Conservation (phyloP, 2,797 vertebrate genomes). For the Zenarchopterus dispar region DNA sequence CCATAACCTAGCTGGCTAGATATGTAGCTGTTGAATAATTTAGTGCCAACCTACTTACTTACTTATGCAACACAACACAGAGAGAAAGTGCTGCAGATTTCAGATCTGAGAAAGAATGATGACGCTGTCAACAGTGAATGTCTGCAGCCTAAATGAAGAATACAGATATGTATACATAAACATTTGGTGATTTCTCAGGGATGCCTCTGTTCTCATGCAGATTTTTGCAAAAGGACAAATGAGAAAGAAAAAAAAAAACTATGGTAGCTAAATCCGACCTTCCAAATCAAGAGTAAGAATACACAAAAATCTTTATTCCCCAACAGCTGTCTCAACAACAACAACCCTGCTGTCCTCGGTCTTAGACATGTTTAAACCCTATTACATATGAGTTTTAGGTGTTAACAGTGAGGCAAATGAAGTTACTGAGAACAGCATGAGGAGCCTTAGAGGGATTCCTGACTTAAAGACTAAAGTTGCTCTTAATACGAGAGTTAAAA, state of each 20-base stretch:
- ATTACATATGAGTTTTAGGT: constrained; percentile 28
- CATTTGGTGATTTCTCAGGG: no score
- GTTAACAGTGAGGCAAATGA: background rate
- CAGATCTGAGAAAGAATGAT: constrained; percentile 37
- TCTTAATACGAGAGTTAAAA: constrained; percentile 20
- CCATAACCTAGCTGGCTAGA: constrained; percentile 23
- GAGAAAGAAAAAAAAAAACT: no score
- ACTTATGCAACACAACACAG: constrained; percentile 19
- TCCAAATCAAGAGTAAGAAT: constrained; percentile 23
- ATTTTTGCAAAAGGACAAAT: constrained; percentile 7
- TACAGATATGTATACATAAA: constrained; percentile 1
- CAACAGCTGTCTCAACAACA: constrained; percentile 9
- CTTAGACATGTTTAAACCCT: constrained; percentile 41
- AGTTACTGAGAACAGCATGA: constrained; percentile 16
- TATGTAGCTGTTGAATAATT: constrained; percentile 61
- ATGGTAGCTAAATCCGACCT: constrained; percentile 11
- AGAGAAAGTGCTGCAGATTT: background rate
- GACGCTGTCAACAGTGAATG: constrained; percentile 36
- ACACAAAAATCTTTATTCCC: constrained; percentile 5
- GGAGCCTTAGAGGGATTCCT: constrained; percentile 16
- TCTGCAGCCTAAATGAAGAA: constrained; percentile 18
- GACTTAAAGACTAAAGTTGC: constrained; percentile 15
- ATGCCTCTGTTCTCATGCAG: background rate
- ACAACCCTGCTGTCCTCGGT: constrained; percentile 30
- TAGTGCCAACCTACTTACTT: constrained; percentile 29